Percentiles rank a stretch among this genome's conserved stretches.
Evolutionary conservation across 2,113 vertebrate genomes (phyloP).

Genomic region (Eptesicus fuscus): DNA sequence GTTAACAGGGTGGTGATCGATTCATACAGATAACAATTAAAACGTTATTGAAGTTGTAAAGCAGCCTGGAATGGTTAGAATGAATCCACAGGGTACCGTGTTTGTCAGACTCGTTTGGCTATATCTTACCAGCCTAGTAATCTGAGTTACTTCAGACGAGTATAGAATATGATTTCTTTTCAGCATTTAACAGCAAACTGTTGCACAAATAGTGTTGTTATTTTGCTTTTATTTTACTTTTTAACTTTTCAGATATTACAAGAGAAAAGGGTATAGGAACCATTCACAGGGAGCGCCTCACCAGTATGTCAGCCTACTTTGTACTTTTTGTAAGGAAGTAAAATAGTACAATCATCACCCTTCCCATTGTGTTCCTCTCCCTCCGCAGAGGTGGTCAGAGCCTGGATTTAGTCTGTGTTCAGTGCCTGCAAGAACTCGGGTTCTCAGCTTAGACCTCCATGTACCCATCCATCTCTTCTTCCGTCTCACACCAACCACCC

Average conservation of each 20-base stretch:
- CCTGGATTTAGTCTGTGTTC: not conserved
- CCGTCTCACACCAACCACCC: not conserved
- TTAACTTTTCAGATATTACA: not conserved
- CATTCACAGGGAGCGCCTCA: not conserved
- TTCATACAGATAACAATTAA: constrained; percentile 21
- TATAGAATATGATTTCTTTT: not conserved
- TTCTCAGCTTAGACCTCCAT: not conserved
- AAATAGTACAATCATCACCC: not conserved
- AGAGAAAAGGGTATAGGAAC: not conserved
- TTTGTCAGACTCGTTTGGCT: not conserved
- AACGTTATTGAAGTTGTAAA: constrained; percentile 34
- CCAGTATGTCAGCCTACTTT: not conserved
- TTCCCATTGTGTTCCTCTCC: not conserved
- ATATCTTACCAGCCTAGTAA: not conserved
- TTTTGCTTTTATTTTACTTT: not conserved
- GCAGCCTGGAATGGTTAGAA: constrained; percentile 11
- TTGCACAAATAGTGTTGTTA: not conserved
- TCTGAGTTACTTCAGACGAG: not conserved
- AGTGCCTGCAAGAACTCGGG: not conserved
- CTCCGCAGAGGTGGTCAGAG: not conserved
- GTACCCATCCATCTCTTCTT: not conserved
- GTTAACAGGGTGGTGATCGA: constrained; percentile 31
- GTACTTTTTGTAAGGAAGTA: not conserved
- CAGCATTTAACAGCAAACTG: not conserved
- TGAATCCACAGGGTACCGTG: not conserved